Percentiles rank a stretch among this genome's conserved stretches.
These are phyloP conservation scores for Brotogeris chrysoptera DNA, from an alignment of 2,797 vertebrate species.

Conservation along the genomic window DNA sequence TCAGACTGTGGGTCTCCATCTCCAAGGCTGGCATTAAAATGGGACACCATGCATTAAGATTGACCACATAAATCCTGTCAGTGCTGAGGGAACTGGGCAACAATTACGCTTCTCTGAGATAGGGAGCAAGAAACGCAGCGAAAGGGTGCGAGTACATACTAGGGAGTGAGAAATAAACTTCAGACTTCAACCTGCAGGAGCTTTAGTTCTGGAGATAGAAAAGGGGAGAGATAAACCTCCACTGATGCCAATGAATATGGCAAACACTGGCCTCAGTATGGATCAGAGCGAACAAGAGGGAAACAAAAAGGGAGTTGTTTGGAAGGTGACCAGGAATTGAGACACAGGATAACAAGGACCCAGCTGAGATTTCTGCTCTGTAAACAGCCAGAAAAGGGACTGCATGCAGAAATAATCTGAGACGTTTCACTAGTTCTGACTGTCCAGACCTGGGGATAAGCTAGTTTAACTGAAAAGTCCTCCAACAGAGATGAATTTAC, in stretches of 20 bases:
- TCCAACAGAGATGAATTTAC: not conserved
- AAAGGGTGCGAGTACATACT: rapidly evolving
- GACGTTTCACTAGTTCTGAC: not conserved
- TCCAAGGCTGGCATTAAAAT: not conserved
- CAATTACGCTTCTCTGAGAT: rapidly evolving
- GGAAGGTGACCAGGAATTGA: not conserved
- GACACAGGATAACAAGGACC: not conserved
- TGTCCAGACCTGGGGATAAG: not conserved
- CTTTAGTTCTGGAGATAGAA: not conserved
- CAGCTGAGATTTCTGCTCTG: not conserved
- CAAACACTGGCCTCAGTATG: rapidly evolving
- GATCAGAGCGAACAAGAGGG: not conserved
- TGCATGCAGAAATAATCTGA: not conserved
- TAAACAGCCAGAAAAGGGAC: not conserved
- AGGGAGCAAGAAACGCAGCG: not conserved
- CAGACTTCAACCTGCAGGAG: not conserved
- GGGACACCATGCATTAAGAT: not conserved
- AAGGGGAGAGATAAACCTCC: not conserved
- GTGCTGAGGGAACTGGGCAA: not conserved
- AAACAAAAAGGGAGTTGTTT: not conserved
- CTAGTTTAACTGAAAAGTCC: not conserved
- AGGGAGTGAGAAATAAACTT: not conserved
- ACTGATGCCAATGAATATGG: not conserved
- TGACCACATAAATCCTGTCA: not conserved
- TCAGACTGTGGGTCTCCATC: not conserved